A percentile compares a stretch with the other conserved stretches of the same genome.
Evolutionary conservation across 2,888 invertebrate genomes (phyloP).

Genomic region (Archips xylosteana): DNA sequence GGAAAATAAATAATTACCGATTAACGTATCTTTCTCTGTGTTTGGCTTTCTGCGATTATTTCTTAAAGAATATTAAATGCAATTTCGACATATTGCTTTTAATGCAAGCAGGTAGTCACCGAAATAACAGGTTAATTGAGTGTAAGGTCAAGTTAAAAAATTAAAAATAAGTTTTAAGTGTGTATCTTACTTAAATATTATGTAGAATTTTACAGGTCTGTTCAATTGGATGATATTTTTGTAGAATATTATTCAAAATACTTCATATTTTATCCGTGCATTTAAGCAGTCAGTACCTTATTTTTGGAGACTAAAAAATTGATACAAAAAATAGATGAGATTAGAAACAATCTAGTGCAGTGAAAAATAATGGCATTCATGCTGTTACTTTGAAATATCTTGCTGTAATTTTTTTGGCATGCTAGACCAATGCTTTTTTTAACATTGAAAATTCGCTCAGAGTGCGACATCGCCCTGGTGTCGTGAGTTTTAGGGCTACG

Average conservation of each 20-base stretch:
- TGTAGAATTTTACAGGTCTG: no score
- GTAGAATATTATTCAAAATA: no score
- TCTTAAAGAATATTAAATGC: constrained; percentile 49
- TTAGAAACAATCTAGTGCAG: no score
- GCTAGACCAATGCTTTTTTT: neutral
- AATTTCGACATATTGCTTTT: constrained; percentile 56
- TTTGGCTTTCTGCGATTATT: constrained; percentile 24
- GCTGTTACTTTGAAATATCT: neutral
- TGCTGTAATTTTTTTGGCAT: neutral
- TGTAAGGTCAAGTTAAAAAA: constrained; percentile 44
- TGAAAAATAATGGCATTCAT: neutral
- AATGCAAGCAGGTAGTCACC: constrained; percentile 50
- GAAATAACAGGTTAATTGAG: constrained; percentile 62
- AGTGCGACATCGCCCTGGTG: no score
- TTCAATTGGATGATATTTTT: no score
- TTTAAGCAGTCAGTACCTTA: no score
- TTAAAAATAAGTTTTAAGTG: neutral
- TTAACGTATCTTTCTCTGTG: constrained; percentile 14
- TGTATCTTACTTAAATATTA: neutral
- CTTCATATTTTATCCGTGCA: no score
- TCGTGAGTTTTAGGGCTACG: no score
- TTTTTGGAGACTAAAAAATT: no score
- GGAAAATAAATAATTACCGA: neutral
- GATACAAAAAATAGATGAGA: no score
- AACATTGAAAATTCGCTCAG: no score